Conservation (phyloP, 2,113 vertebrate species). For the Phylloscopus trochilus region DNA sequence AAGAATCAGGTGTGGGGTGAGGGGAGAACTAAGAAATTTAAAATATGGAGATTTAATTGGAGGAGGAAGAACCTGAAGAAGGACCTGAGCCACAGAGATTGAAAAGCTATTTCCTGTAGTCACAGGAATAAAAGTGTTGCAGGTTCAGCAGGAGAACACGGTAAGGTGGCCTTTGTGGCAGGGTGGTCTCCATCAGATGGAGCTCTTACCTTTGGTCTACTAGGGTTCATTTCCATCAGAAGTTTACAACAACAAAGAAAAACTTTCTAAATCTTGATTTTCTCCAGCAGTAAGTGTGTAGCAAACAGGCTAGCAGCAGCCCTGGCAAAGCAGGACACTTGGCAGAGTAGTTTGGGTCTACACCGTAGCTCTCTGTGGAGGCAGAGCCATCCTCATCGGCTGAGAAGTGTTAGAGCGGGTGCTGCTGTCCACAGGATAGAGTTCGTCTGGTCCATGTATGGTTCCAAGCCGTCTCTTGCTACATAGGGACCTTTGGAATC, state of each 20-base stretch:
- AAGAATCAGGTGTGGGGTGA: not conserved
- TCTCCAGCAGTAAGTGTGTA: not conserved
- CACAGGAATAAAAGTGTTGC: not conserved
- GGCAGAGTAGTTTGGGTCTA: not conserved
- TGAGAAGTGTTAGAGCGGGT: rapidly evolving
- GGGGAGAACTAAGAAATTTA: not conserved
- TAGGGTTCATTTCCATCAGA: not conserved
- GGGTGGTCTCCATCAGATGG: not conserved
- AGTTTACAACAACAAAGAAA: not conserved
- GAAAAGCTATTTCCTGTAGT: not conserved
- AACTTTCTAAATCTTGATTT: not conserved
- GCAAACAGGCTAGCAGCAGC: not conserved
- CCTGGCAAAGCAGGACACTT: not conserved
- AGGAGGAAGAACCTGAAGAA: not conserved
- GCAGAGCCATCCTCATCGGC: not conserved
- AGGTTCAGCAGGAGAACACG: not conserved
- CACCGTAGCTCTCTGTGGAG: rapidly evolving
- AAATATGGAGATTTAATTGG: not conserved
- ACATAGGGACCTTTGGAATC: not conserved
- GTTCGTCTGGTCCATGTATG: rapidly evolving
- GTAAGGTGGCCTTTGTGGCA: not conserved
- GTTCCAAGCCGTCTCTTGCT: not conserved
- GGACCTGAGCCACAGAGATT: not conserved
- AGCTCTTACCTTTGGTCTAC: not conserved
- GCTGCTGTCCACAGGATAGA: not conserved